phyloP scores from a whole-genome alignment of 2,797 vertebrate genomes.

The Lindbergichthys nudifrons region DNA sequence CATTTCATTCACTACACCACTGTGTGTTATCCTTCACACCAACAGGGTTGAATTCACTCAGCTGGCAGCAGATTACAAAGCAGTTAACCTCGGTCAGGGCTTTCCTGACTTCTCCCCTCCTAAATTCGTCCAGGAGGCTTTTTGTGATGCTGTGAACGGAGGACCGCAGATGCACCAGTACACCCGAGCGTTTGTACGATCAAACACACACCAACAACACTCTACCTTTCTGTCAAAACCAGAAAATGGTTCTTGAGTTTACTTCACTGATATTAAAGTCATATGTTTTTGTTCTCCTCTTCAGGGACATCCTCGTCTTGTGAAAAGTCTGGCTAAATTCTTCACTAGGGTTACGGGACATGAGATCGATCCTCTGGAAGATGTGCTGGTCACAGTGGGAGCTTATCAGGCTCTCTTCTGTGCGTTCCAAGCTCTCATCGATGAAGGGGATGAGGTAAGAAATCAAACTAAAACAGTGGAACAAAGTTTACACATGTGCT shows the following conservation, averaged over 20 bases:
- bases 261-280: no score
- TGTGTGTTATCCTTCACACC: constrained; percentile 34
- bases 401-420: constrained; percentile 93
- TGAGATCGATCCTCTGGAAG: constrained; percentile 88
- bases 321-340: constrained; percentile 89
- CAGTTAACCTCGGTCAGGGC: constrained; percentile 94
- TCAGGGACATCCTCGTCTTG: constrained; percentile 92
- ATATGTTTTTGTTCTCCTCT: neutral
- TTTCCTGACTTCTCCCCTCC: constrained; percentile 95
- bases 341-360: constrained; percentile 87
- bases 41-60: constrained; percentile 91
- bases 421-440: constrained; percentile 92
- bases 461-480: constrained; percentile 1
- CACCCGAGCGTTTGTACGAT: constrained; percentile 91
- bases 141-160: constrained; percentile 82
- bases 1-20: neutral
- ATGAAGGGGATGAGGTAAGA: constrained; percentile 92
- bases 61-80: constrained; percentile 84
- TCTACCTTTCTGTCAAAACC: no score
- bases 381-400: constrained; percentile 93
- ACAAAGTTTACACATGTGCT: no score
- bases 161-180: constrained; percentile 92
- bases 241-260: no score
- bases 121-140: constrained; percentile 87
- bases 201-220: neutral